phyloP scores from a whole-genome alignment of 2,113 vertebrate genomes.

The Mus musculus region DNA sequence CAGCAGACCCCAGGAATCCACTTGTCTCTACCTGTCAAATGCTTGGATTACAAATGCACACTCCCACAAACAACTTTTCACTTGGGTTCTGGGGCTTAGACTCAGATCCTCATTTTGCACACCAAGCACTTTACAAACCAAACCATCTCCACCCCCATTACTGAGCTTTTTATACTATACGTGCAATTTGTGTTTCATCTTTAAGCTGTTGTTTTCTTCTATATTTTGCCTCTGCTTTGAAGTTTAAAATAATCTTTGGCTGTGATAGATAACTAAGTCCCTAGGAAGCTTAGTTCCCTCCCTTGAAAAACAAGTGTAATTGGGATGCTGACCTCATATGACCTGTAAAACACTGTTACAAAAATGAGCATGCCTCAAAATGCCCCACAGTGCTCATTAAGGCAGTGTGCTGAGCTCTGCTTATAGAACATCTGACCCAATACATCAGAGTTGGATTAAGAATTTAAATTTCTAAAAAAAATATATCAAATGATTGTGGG shows the following conservation, averaged over 20 bases:
- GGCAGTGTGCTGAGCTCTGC: neutral
- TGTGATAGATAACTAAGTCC: conserved; percentile 13
- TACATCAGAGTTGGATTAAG: accelerated
- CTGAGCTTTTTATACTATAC: neutral
- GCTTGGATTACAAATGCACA: neutral
- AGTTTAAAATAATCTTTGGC: neutral
- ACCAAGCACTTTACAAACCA: neutral
- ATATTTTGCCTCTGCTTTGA: neutral
- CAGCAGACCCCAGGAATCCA: neutral
- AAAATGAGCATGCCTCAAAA: neutral
- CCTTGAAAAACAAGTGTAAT: neutral
- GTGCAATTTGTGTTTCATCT: neutral
- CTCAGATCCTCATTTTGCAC: neutral
- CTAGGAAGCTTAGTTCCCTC: neutral
- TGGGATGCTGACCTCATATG: neutral
- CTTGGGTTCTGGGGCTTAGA: too few species aligned
- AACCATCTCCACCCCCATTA: neutral
- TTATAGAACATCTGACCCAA: neutral
- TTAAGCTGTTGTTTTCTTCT: neutral
- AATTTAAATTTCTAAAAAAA: neutral
- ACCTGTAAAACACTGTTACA: neutral
- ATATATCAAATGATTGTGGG: neutral
- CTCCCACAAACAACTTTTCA: neutral
- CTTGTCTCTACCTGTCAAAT: neutral
- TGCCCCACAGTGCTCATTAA: neutral